phyloP scores from a whole-genome alignment of 2,797 vertebrate species.

The Notolabrus celidotus region DNA sequence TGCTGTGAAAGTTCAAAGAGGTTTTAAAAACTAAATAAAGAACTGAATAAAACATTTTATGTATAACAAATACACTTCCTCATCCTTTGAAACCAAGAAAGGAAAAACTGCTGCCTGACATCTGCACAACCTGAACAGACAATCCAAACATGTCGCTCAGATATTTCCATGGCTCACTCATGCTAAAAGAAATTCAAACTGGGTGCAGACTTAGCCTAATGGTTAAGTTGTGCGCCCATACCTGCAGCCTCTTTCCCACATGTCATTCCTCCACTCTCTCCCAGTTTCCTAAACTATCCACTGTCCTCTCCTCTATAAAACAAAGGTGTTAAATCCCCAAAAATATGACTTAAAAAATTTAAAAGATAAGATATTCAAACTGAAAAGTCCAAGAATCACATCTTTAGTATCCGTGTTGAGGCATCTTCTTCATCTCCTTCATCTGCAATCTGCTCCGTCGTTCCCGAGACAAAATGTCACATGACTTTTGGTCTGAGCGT shows the following conservation, averaged over 20 bases:
- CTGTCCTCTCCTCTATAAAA: no score
- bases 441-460: background rate
- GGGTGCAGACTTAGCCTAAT: no score
- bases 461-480: background rate
- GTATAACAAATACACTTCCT: no score
- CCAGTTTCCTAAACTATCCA: no score
- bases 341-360: no score
- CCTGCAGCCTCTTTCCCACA: no score
- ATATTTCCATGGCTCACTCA: background rate
- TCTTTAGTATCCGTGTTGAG: constrained; percentile 14
- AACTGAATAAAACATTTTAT: background rate
- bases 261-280: no score
- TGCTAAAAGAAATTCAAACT: background rate
- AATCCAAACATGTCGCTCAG: background rate
- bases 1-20: background rate
- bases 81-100: background rate
- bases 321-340: no score
- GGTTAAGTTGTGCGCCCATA: no score
- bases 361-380: background rate
- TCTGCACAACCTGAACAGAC: constrained; percentile 30
- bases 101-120: constrained; percentile 19
- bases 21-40: background rate
- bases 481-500: background rate
- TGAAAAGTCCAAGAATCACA: constrained; percentile 14
- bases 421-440: background rate